phyloP scores from a whole-genome alignment of 2,888 invertebrate species.

The Euphydryas editha region DNA sequence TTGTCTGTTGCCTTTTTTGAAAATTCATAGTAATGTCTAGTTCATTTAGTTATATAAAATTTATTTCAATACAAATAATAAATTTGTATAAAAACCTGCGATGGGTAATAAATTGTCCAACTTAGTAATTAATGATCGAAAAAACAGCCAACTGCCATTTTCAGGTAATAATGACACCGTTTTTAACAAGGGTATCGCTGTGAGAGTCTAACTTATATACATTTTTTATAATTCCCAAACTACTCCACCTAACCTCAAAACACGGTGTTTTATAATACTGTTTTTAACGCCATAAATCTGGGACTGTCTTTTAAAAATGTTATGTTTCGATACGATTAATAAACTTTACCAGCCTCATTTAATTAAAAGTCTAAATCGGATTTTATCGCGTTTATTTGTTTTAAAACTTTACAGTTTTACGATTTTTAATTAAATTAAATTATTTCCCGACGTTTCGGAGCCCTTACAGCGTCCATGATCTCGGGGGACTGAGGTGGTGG shows the following conservation, averaged over 20 bases:
- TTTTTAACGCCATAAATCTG: neutral
- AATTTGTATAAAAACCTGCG: neutral
- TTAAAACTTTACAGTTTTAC: no score
- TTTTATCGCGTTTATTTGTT: no score
- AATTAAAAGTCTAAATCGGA: no score
- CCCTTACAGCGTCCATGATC: no score
- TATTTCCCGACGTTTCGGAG: no score
- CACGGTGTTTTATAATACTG: neutral
- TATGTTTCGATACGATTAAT: no score
- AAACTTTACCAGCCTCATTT: no score
- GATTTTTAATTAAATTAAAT: no score
- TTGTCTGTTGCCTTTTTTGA: no score
- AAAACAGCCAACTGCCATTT: slow-evolving; percentile 11
- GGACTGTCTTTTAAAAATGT: neutral
- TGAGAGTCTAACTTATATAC: neutral
- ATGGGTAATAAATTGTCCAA: slow-evolving; percentile 8
- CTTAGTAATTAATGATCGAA: slow-evolving; percentile 13
- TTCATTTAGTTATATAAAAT: neutral
- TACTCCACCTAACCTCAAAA: slow-evolving; percentile 3
- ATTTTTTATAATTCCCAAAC: slow-evolving; percentile 10
- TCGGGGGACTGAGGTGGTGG: no score
- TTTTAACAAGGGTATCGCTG: slow-evolving; percentile 14
- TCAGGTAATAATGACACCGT: slow-evolving; percentile 10
- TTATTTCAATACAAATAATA: neutral
- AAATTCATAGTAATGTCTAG: no score